These are phyloP conservation scores for Toxotes chatareus DNA, from an alignment of 2,113 vertebrate species.

Conservation along the genomic window DNA sequence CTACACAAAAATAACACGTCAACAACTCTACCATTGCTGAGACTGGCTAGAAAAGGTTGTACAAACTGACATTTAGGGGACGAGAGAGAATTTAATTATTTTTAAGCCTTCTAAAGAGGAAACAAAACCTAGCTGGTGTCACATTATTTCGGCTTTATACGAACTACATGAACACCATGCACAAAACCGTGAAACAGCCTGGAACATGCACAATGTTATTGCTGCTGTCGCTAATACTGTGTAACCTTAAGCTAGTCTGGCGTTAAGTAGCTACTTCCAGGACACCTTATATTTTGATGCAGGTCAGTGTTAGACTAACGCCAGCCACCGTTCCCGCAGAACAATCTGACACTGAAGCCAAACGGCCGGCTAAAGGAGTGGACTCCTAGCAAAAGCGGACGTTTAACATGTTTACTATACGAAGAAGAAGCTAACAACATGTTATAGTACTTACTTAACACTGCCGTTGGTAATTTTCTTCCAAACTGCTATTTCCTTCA, in stretches of 20 bases:
- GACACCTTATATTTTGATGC: background rate
- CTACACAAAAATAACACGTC: background rate
- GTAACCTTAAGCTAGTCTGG: background rate
- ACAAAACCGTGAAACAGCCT: background rate
- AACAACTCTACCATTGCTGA: background rate
- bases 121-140: background rate
- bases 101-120: background rate
- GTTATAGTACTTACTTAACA: constrained; percentile 18
- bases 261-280: background rate
- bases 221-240: background rate
- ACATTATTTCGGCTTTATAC: background rate
- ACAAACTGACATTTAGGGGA: too few species aligned
- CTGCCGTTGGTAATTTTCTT: background rate
- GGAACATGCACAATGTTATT: background rate
- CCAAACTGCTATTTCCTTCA: background rate
- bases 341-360: constrained; percentile 12
- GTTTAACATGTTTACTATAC: background rate
- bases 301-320: background rate
- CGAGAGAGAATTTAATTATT: too few species aligned
- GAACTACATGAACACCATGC: too few species aligned
- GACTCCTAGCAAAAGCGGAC: background rate
- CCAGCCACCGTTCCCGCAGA: too few species aligned
- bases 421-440: background rate
- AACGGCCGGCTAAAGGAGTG: background rate
- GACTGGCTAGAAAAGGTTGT: background rate